Base-by-base conservation (phyloP, 1,140 invertebrate species). In the Drosophila nebulosa region DNA sequence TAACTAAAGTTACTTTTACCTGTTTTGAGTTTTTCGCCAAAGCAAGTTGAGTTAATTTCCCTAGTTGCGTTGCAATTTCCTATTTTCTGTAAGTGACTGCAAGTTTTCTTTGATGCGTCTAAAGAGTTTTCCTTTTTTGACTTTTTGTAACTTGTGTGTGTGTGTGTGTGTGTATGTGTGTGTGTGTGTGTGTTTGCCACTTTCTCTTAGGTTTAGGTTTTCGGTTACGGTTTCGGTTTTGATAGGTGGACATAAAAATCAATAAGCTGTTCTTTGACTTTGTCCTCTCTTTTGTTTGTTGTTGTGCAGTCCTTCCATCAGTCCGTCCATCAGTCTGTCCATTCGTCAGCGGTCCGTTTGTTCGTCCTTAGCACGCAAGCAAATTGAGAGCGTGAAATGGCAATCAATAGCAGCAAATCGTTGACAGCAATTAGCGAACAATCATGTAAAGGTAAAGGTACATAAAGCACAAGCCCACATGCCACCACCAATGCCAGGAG, bases 391-490 rank as follows among this genome's bases (percentile, higher is more conserved):
- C 79, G 57, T 79, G 59, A 73, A 77, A 84, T 69, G 85, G 72
- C 80, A 79, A 80, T 85, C 80, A 85, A 85, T 85, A 77, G 69
- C 63, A 74, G 69, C 68, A 85, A 85, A 85, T 85, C 65, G 81
- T 85, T 75, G 66, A 67, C 77, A 64, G 76, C 80, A 85, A 85
- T 85, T 85, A 85, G 78, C 77, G 71, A 62, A 60, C 60, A 10
- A 42, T 46, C 42, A 32, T 51, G 50, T 21, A 32, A 21, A 36
- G 57, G 65, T 27, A 21, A 32, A 32, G 30, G 30, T 46, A 46
- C 16, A 46, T 46, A 36, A n/a, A 14, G 26, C 58, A 53, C 51
- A 39, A 53, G 10, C 12, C 16, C 27, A 55, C 32, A 50, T 14
- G n/a, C 50, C 35, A 32, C 12, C 10, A 36, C 52, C 36, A 42